Evolutionary conservation across 2,797 vertebrate species (phyloP), one percentile per base, ranked within the genome.

Genomic region (Chelon auratus): DNA sequence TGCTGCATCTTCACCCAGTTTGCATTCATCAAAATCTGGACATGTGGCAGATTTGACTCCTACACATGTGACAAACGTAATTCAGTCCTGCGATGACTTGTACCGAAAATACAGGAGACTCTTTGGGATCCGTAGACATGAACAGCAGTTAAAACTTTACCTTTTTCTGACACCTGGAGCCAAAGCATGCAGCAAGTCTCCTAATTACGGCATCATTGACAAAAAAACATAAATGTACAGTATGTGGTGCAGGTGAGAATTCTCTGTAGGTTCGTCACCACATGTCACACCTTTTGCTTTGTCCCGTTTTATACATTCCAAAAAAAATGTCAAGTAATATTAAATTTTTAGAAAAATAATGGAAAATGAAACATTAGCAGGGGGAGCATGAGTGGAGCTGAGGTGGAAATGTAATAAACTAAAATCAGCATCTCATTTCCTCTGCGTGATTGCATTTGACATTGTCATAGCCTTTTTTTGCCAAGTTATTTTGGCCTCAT

Each of bases 111-210:
- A 45, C 11, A 8, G 42, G 4, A 15, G 40, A 15, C 40, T 42
- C 13, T 42, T 13, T 42, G 40, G 40, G 42, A 3, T 43, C 42
- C 4, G 42, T 17, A 43, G 15, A 43, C 22, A 26, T 45, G 48
- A 66, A 68, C 36, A 60, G 20, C 7, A 2, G 13, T 22, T 45
- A 33, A 64, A n/a, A 17, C 0, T 59, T 75, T 39, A 55, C 7
- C 39, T 56, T 5, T 52, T 26, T 18, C 5, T 18, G 22, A 30
- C 42, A 5, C n/a, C n/a, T 47, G 66, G 12, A 18, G 20, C 42
- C 26, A 40, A 33, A 69, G 60, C 10, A 0, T 18, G 14, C n/a
- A 61, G 12, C 53, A 30, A 15, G 59, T 66, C 68, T 24, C 40
- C 11, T 43, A 51, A 42, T 2, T 37, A 9, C 51, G 45, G 17